phyloP scores from a whole-genome alignment of 2,888 invertebrate genomes.

The Pharmacophagus antenor region DNA sequence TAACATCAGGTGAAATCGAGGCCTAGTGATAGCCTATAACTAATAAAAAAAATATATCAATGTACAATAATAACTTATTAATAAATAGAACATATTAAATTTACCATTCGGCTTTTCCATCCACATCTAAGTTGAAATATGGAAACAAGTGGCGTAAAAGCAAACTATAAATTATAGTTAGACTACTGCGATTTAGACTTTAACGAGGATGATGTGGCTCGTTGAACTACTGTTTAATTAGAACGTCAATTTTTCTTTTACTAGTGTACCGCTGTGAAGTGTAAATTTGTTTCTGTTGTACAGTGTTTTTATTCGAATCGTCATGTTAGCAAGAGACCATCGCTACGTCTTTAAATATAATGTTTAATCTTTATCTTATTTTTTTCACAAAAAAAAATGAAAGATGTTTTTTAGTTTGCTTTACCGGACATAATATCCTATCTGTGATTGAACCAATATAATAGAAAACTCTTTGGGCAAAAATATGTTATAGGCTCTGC shows the following conservation, averaged over 20 bases:
- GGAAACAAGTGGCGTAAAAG: constrained; percentile 2
- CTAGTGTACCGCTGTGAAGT: background rate
- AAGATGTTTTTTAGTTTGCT: too few relatives aligned
- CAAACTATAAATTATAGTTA: constrained; percentile 7
- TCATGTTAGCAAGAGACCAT: background rate
- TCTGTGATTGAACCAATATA: too few relatives aligned
- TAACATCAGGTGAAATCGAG: too few relatives aligned
- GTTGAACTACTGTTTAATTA: constrained; percentile 12
- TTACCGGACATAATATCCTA: too few relatives aligned
- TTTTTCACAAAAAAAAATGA: too few relatives aligned
- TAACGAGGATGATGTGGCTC: constrained; percentile 4
- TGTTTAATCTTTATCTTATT: background rate
- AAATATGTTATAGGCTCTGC: too few relatives aligned
- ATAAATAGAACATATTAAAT: background rate
- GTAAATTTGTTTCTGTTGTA: background rate
- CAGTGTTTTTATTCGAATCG: background rate
- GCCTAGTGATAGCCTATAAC: too few relatives aligned
- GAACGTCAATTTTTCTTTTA: constrained; percentile 9
- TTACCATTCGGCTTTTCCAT: background rate
- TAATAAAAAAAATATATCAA: too few relatives aligned
- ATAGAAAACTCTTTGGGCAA: too few relatives aligned
- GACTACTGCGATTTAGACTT: constrained; percentile 8
- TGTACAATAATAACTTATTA: too few relatives aligned
- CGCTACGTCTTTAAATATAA: background rate
- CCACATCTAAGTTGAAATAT: background rate